Percentiles rank a stretch among this genome's conserved stretches.
Conservation (phyloP, 2,888 invertebrate species). For the Melanostoma scalare region DNA sequence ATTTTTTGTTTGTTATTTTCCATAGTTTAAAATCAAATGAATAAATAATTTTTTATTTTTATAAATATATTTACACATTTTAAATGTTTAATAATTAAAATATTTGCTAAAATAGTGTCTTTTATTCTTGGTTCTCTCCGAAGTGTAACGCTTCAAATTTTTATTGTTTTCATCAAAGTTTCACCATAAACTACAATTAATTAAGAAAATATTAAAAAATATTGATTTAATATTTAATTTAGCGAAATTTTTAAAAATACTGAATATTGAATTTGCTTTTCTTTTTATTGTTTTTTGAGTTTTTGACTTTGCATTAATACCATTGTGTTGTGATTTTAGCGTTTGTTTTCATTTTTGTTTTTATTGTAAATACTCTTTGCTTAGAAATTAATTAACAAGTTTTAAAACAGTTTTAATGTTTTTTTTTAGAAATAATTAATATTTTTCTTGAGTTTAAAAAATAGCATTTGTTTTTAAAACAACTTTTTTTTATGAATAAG, state of each 20-base stretch:
- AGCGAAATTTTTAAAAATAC: slow-evolving; percentile 52
- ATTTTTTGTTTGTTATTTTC: neutral
- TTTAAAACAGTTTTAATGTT: slow-evolving; percentile 55
- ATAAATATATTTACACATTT: slow-evolving; percentile 24
- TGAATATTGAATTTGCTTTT: slow-evolving; percentile 9
- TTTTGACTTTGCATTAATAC: slow-evolving; percentile 15
- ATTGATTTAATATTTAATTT: slow-evolving; percentile 26
- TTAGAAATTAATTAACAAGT: slow-evolving; percentile 71
- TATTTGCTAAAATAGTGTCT: slow-evolving; percentile 70
- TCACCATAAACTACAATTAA: slow-evolving; percentile 48
- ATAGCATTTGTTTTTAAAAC: slow-evolving; percentile 23
- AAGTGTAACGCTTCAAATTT: slow-evolving; percentile 65
- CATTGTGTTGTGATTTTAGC: slow-evolving; percentile 1
- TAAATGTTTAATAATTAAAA: slow-evolving; percentile 48
- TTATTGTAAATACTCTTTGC: slow-evolving; percentile 63
- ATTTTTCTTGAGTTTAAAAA: slow-evolving; percentile 33
- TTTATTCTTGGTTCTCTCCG: slow-evolving; percentile 70
- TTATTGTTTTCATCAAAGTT: slow-evolving; percentile 22
- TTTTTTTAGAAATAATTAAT: slow-evolving; percentile 1
- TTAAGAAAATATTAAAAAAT: slow-evolving; percentile 17
- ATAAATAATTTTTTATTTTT: slow-evolving; percentile 17
- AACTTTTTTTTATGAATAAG: slow-evolving; percentile 19
- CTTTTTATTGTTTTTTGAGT: slow-evolving; percentile 17
- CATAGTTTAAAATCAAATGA: no score
- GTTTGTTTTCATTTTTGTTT: slow-evolving; percentile 14